Evolutionary conservation across 2,113 vertebrate species (phyloP).

Genomic region (Aplodontia rufa): DNA sequence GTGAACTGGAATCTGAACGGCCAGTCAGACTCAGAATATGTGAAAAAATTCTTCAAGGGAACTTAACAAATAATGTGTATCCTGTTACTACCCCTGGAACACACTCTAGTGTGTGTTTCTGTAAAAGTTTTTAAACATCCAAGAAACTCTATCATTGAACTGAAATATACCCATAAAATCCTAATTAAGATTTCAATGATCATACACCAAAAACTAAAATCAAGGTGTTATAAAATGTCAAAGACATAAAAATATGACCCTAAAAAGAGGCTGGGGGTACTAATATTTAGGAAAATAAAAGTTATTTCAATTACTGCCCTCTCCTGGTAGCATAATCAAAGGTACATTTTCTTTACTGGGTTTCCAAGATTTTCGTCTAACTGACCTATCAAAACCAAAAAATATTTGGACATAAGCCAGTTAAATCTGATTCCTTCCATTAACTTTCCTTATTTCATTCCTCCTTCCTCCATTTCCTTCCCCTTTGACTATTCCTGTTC

Average conservation of each 20-base stretch:
- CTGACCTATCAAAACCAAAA: not conserved
- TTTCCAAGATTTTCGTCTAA: conserved; percentile 7
- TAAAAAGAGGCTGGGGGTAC: not conserved
- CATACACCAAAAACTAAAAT: conserved; percentile 38
- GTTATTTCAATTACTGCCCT: conserved; percentile 63
- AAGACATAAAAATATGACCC: not conserved
- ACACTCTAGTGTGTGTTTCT: not conserved
- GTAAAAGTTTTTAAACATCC: not conserved
- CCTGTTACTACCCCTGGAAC: not conserved
- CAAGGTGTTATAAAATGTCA: conserved; percentile 1
- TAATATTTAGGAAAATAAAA: conserved; percentile 54
- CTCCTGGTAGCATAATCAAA: conserved; percentile 56
- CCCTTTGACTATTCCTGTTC: too few species aligned
- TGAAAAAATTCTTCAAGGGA: not conserved
- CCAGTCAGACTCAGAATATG: not conserved
- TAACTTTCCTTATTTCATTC: too few species aligned
- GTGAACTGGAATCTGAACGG: not conserved
- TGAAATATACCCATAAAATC: not conserved
- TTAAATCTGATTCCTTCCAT: too few species aligned
- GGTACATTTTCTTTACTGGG: not conserved
- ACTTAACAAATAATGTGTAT: not conserved
- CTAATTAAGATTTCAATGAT: conserved; percentile 31
- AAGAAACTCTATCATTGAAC: not conserved
- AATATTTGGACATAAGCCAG: too few species aligned
- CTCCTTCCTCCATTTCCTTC: too few species aligned